Percentiles rank a stretch among this genome's conserved stretches.
Evolutionary conservation across 1,140 invertebrate species (phyloP).

Genomic region (Aphelenchoides fujianensis): DNA sequence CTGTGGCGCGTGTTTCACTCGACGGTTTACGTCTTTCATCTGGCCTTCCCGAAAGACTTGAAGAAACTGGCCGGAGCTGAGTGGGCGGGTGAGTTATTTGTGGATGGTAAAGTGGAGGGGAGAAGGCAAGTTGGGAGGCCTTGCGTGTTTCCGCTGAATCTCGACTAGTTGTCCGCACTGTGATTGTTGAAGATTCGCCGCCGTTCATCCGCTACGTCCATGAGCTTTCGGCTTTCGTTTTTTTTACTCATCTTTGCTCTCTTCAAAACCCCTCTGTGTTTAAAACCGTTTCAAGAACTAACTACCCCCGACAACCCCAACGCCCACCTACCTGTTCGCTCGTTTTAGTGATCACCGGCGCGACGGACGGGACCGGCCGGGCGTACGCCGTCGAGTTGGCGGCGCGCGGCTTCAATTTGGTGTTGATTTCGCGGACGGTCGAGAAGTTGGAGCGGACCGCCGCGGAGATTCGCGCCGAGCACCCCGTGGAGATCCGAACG

Average conservation of each 20-base stretch:
- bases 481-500: constrained; percentile 31
- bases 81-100: constrained; percentile 24
- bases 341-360: constrained; percentile 54
- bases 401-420: constrained; percentile 51
- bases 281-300: constrained; percentile 31
- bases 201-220: too few species aligned
- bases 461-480: constrained; percentile 43
- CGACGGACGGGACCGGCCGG: constrained; percentile 60
- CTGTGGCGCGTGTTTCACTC: background rate
- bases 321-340: too few species aligned
- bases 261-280: background rate
- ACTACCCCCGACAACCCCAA: too few species aligned
- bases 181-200: too few species aligned
- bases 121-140: too few species aligned
- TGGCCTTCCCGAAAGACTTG: constrained; percentile 13
- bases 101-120: background rate
- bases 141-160: too few species aligned
- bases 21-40: constrained; percentile 2
- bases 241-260: constrained; percentile 23
- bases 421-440: constrained; percentile 53
- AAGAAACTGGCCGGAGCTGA: constrained; percentile 20
- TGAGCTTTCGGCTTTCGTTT: too few species aligned
- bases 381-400: constrained; percentile 59
- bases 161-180: too few species aligned
- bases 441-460: constrained; percentile 53